Conservation (phyloP, 1,140 invertebrate genomes). For the Trachymyrmex cornetzi region DNA sequence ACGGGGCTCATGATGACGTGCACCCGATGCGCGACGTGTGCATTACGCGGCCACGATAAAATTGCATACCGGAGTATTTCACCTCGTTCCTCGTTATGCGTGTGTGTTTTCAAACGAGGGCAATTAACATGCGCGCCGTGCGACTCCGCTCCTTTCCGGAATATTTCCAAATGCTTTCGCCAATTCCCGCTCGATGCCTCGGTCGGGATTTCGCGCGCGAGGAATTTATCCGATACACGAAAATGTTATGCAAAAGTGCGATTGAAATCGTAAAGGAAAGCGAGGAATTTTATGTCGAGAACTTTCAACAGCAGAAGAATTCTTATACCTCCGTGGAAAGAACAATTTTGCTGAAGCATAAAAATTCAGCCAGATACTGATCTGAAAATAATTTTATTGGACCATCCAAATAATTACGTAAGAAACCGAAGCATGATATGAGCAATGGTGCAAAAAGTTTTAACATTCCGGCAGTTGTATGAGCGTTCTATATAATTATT, state of each 20-base stretch:
- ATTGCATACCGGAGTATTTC: conserved; percentile 8
- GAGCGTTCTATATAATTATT: too few relatives aligned
- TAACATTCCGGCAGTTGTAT: too few relatives aligned
- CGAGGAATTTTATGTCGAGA: neutral
- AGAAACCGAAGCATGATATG: too few relatives aligned
- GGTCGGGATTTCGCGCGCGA: neutral
- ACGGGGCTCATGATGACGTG: conserved; percentile 20
- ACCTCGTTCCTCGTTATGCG: neutral
- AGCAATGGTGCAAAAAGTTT: too few relatives aligned
- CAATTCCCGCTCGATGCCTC: neutral
- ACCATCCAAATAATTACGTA: too few relatives aligned
- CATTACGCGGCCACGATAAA: conserved; percentile 43
- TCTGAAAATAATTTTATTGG: too few relatives aligned
- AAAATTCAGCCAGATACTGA: too few relatives aligned
- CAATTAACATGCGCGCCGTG: conserved; percentile 46
- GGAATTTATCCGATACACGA: neutral
- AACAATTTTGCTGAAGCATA: too few relatives aligned
- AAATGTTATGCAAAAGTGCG: neutral
- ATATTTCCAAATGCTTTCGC: conserved; percentile 8
- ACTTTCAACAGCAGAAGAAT: neutral
- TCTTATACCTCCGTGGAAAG: neutral
- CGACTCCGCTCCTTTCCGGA: conserved; percentile 18
- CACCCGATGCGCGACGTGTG: conserved; percentile 21
- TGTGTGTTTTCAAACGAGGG: conserved; percentile 42
- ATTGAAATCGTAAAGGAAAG: neutral